A percentile compares a stretch with the other conserved stretches of the same genome.
phyloP scores from a whole-genome alignment of 2,113 vertebrate genomes.

The Xiphias gladius region DNA sequence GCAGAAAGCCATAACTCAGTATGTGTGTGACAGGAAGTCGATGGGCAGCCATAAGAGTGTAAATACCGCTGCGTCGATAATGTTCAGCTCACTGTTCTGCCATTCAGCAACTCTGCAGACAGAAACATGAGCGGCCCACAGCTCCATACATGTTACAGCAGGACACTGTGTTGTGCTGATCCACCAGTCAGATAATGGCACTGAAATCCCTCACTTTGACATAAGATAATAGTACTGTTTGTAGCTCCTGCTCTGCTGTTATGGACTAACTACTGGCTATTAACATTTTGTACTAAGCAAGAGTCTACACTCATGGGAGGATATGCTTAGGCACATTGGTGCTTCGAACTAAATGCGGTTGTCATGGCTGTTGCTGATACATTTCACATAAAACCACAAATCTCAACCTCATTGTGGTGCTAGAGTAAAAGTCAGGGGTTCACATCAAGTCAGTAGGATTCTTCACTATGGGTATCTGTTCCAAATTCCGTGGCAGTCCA shows the following conservation, averaged over 20 bases:
- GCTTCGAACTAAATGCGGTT: slow-evolving; percentile 1
- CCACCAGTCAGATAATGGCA: slow-evolving; percentile 51
- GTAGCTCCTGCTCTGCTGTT: slow-evolving; percentile 25
- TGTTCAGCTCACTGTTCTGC: slow-evolving; percentile 69
- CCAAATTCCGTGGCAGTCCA: not conserved
- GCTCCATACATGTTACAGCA: slow-evolving; percentile 62
- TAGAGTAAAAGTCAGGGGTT: not conserved
- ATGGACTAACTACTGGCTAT: slow-evolving; percentile 27
- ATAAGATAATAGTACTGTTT: slow-evolving; percentile 39
- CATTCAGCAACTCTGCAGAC: slow-evolving; percentile 72
- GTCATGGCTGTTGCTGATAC: not conserved
- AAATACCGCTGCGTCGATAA: slow-evolving; percentile 72
- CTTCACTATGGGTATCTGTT: not conserved
- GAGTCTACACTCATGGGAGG: not conserved
- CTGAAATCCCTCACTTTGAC: slow-evolving; percentile 55
- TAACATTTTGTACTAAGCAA: slow-evolving; percentile 22
- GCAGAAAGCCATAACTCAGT: slow-evolving; percentile 63
- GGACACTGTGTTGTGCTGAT: slow-evolving; percentile 49
- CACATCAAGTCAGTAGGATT: not conserved
- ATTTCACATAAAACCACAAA: not conserved
- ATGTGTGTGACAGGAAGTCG: slow-evolving; percentile 72
- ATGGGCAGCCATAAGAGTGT: slow-evolving; percentile 73
- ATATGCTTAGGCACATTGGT: not conserved
- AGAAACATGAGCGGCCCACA: slow-evolving; percentile 60
- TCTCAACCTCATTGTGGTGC: not conserved